These are phyloP conservation scores for Brachycybe producta DNA, from an alignment of 2,888 invertebrate genomes.

Conservation along the genomic window DNA sequence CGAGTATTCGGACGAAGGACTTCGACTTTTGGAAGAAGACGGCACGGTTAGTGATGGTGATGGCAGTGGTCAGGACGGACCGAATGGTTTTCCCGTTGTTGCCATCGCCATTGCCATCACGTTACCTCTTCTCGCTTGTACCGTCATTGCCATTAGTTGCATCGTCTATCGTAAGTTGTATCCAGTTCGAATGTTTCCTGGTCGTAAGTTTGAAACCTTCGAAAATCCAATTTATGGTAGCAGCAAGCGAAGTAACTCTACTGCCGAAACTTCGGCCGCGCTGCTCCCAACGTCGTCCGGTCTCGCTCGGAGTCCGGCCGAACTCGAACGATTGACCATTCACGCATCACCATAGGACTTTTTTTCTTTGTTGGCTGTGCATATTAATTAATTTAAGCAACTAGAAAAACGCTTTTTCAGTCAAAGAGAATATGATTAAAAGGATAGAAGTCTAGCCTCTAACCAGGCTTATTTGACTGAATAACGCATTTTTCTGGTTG, in stretches of 20 bases:
- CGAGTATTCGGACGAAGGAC: not conserved
- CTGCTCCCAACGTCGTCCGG: not conserved
- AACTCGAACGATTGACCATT: conserved; percentile 18
- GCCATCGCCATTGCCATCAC: conserved; percentile 4
- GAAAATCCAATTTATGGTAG: conserved; percentile 22
- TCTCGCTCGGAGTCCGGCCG: conserved; percentile 13
- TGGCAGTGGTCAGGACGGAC: not conserved
- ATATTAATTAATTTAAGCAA: too few species aligned
- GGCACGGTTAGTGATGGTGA: not conserved
- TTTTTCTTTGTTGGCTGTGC: too few species aligned
- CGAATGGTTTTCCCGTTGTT: not conserved
- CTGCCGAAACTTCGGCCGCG: not conserved
- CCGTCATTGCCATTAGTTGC: conserved; percentile 5
- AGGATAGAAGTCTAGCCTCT: too few species aligned
- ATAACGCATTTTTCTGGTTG: too few species aligned
- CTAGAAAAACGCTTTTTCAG: too few species aligned
- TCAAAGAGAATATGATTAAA: too few species aligned
- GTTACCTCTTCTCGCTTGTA: conserved; percentile 1
- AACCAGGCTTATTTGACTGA: too few species aligned
- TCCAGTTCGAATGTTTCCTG: conserved; percentile 24
- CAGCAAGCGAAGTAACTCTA: not conserved
- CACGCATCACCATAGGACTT: conserved; percentile 11
- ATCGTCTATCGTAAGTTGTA: conserved; percentile 22
- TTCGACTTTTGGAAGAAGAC: not conserved
- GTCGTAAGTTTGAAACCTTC: conserved; percentile 24